Percentiles rank a stretch among this genome's conserved stretches.
These are phyloP conservation scores for Notodonta dromedarius DNA, from an alignment of 2,888 invertebrate species.

Conservation along the genomic window DNA sequence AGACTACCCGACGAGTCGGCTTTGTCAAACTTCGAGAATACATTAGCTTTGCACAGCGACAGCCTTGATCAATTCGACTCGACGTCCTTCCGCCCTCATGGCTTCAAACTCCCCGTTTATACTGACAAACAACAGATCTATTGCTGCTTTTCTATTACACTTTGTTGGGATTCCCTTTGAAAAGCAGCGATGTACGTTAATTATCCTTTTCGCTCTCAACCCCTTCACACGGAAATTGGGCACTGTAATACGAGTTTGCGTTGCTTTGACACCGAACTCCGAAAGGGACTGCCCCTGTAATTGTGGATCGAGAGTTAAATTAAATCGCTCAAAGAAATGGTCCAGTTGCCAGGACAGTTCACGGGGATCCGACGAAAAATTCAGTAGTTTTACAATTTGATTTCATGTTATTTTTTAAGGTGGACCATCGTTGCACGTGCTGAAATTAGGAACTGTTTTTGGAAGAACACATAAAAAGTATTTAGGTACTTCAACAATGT, in stretches of 20 bases:
- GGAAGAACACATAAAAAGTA: too few species aligned
- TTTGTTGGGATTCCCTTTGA: constrained; percentile 8
- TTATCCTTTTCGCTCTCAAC: constrained; percentile 29
- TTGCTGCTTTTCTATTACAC: constrained; percentile 23
- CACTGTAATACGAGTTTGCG: constrained; percentile 44
- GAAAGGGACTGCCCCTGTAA: constrained; percentile 63
- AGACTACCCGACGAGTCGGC: constrained; percentile 63
- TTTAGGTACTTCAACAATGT: too few species aligned
- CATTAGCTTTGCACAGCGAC: constrained; percentile 71
- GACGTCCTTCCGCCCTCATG: constrained; percentile 41
- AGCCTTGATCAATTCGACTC: constrained; percentile 72
- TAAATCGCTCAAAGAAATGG: constrained; percentile 59
- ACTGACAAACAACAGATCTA: constrained; percentile 25
- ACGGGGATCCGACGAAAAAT: constrained; percentile 31
- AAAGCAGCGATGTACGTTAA: constrained; percentile 37
- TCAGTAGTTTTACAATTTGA: constrained; percentile 36
- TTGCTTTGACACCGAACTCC: constrained; percentile 68
- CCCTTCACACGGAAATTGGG: constrained; percentile 38
- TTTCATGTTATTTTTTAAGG: constrained; percentile 28
- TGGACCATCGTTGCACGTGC: not conserved
- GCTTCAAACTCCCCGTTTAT: constrained; percentile 11
- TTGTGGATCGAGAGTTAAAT: constrained; percentile 68
- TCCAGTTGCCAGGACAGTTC: constrained; percentile 35
- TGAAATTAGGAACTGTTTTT: too few species aligned
- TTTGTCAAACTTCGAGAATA: constrained; percentile 76